Percentiles rank a stretch among this genome's conserved stretches.
phyloP scores from a whole-genome alignment of 2,797 vertebrate genomes.

The Artibeus lituratus region DNA sequence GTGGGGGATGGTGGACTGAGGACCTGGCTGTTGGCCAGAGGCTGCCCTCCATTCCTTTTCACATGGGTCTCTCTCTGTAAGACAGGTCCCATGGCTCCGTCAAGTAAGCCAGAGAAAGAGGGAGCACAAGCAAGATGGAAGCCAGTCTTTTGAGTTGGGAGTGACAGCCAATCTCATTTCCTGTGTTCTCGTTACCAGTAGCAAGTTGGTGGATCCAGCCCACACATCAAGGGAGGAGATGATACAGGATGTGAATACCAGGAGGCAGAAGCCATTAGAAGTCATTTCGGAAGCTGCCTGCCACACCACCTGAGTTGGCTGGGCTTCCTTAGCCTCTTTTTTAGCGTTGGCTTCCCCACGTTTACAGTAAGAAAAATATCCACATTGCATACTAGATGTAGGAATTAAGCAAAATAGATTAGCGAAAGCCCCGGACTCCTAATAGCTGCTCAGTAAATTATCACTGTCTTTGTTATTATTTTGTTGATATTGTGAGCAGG shows the following conservation, averaged over 20 bases:
- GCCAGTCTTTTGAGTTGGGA: neutral
- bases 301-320: neutral
- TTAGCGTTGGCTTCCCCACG: neutral
- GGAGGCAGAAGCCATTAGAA: neutral
- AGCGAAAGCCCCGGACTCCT: neutral
- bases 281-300: neutral
- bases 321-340: neutral
- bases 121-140: neutral
- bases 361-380: neutral
- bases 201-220: neutral
- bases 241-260: neutral
- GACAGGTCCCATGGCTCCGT: neutral
- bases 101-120: neutral
- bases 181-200: neutral
- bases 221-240: neutral
- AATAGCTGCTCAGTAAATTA: neutral
- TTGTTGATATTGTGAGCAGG: neutral
- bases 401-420: neutral
- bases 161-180: neutral
- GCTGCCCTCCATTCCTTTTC: neutral
- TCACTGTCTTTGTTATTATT: neutral
- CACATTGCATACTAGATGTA: neutral
- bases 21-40: neutral
- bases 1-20: neutral
- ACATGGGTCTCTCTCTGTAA: neutral